Evolutionary conservation across 2,888 invertebrate species (phyloP).

Genomic region (Clitarchus hookeri): DNA sequence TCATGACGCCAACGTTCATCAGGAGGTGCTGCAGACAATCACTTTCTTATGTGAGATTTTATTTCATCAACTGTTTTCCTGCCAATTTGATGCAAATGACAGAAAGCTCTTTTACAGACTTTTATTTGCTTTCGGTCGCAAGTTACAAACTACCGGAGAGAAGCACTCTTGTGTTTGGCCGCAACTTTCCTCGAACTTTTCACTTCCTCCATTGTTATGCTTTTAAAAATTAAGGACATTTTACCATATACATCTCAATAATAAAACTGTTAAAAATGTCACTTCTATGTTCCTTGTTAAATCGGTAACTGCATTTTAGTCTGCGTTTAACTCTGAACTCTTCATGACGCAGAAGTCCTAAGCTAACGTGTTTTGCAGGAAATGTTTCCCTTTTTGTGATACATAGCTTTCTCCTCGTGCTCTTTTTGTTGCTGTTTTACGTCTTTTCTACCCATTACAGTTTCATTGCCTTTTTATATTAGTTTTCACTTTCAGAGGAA

Average conservation of each 20-base stretch:
- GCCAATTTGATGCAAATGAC: neutral
- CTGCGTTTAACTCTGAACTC: no score
- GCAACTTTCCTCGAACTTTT: neutral
- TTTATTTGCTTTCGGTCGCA: neutral
- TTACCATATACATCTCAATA: slow-evolving; percentile 23
- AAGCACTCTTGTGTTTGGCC: neutral
- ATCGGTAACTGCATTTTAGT: slow-evolving; percentile 24
- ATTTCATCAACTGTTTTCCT: neutral
- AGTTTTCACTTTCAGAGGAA: neutral
- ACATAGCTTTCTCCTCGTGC: neutral
- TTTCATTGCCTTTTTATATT: neutral
- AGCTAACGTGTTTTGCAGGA: neutral
- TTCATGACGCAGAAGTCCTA: neutral
- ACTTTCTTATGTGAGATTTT: neutral
- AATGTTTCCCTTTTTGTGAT: neutral
- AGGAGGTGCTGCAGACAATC: neutral
- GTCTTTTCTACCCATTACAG: neutral
- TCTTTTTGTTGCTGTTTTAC: neutral
- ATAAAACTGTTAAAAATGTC: slow-evolving; percentile 24
- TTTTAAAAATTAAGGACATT: slow-evolving; percentile 32
- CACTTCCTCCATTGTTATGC: neutral
- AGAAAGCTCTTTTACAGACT: neutral
- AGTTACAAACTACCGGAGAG: neutral
- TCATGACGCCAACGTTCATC: neutral
- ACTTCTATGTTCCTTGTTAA: neutral